Evolutionary conservation across 2,888 invertebrate genomes (phyloP), one percentile per base, ranked within the genome.

Genomic region (Nomada hirtipes): DNA sequence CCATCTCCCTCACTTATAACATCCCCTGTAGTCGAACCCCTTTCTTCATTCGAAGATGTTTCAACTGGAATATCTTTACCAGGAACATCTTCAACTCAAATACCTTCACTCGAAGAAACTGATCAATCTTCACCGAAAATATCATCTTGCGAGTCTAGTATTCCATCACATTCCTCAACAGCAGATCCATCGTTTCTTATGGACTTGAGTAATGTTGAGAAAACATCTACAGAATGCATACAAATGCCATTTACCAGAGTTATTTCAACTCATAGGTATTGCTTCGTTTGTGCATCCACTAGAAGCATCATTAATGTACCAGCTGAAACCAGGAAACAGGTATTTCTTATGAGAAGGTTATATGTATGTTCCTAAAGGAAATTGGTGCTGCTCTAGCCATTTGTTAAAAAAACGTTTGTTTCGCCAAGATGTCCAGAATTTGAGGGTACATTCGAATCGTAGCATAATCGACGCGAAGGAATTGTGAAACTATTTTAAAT

Each of bases 361-460:
- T 23, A 23, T 23, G 23, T 23, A 23, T 61, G 61, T 72, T 52
- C 64, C 64, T 44, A 55, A 55, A 55, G 73, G 64, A 44, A 73
- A 73, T 73, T 57, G 55, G n/a, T 73, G 55, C 63, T 73, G 73
- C 26, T 0, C 57, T 59, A 13, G 29, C 20, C 73, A 73, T 73
- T 63, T 73, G 18, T 63, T 73, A 18, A 73, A 64, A 36, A 44
- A 42, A 36, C 64, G 73, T 55, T 73, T 64, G 18, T 73, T 63
- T 20, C 18, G 53, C 7, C 15, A 72, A 42, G 52, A 63, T 23
- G 52, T 52, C 53, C 15, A 29, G 20, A 61, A 53, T 23, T 61
- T 61, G 23, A 15, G 60, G 11, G 9, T 52, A 26, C 52, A 71
- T 60, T 61, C 71, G 15, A 69, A 69, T 50, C 60, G 18, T 10